Evolutionary conservation across 53 echinoderm and acorn worm genomes (phyloP).

Genomic region (Arbacia lixula): DNA sequence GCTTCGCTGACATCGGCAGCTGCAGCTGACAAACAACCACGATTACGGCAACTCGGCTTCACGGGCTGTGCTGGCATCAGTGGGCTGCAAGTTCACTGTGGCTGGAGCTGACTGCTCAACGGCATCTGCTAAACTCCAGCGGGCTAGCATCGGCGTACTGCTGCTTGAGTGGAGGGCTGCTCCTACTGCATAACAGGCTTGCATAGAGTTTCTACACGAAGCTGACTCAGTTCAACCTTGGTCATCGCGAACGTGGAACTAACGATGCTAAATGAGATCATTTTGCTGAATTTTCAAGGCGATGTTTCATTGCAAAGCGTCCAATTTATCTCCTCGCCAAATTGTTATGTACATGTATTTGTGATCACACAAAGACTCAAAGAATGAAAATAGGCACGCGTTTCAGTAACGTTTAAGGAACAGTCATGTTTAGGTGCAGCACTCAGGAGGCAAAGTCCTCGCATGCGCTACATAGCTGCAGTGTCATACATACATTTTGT

Average conservation of each 20-base stretch:
- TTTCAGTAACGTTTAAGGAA: too few species aligned
- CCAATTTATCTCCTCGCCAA: neutral
- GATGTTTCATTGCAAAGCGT: neutral
- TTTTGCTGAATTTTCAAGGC: neutral
- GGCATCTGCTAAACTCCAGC: neutral
- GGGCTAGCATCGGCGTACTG: neutral
- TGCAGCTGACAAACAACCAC: neutral
- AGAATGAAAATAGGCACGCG: too few species aligned
- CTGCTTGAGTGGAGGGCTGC: neutral
- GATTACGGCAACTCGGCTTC: neutral
- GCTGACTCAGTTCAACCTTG: neutral
- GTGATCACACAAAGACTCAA: too few species aligned
- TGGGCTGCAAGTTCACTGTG: neutral
- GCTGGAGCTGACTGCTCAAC: neutral
- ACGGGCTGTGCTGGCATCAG: neutral
- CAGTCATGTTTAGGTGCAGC: neutral
- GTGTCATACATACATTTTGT: neutral
- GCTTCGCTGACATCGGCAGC: neutral
- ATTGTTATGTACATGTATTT: neutral
- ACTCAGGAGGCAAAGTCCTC: neutral
- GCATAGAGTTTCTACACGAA: neutral
- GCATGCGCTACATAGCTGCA: too few species aligned
- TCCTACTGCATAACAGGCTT: neutral
- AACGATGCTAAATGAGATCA: neutral
- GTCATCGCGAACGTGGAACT: neutral